phyloP scores from a whole-genome alignment of 2,797 vertebrate genomes.

The Scolopax bukidnonensis region DNA sequence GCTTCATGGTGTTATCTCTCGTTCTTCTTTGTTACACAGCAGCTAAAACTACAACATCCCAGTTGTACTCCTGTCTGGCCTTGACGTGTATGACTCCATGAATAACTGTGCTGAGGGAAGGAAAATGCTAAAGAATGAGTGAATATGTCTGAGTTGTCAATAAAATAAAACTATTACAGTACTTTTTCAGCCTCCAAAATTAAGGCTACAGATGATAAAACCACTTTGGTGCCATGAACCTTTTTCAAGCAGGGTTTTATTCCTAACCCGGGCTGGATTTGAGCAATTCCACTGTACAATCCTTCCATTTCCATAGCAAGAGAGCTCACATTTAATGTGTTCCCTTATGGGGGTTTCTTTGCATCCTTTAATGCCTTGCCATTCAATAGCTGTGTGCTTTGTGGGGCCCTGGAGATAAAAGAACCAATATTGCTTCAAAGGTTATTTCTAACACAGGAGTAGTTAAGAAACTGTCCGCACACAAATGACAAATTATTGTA shows the following conservation, averaged over 20 bases:
- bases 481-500: slow-evolving; percentile 76
- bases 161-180: background rate
- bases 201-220: slow-evolving; percentile 13
- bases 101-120: background rate
- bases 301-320: slow-evolving; percentile 57
- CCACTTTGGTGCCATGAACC: background rate
- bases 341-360: slow-evolving; percentile 67
- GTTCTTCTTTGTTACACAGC: background rate
- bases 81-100: background rate
- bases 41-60: background rate
- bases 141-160: background rate
- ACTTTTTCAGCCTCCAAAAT: slow-evolving; percentile 48
- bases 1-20: background rate
- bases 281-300: slow-evolving; percentile 34
- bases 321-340: slow-evolving; percentile 64
- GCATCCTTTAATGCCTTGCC: slow-evolving; percentile 68
- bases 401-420: slow-evolving; percentile 70
- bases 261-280: slow-evolving; percentile 37
- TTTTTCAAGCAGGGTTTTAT: slow-evolving; percentile 44
- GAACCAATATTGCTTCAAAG: slow-evolving; percentile 46
- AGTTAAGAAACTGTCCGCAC: slow-evolving; percentile 69
- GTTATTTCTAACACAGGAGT: slow-evolving; percentile 74
- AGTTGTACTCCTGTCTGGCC: background rate
- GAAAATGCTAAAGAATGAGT: background rate
- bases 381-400: slow-evolving; percentile 71